Conservation (phyloP, 2,888 invertebrate species). For the Aphrophora alni region DNA sequence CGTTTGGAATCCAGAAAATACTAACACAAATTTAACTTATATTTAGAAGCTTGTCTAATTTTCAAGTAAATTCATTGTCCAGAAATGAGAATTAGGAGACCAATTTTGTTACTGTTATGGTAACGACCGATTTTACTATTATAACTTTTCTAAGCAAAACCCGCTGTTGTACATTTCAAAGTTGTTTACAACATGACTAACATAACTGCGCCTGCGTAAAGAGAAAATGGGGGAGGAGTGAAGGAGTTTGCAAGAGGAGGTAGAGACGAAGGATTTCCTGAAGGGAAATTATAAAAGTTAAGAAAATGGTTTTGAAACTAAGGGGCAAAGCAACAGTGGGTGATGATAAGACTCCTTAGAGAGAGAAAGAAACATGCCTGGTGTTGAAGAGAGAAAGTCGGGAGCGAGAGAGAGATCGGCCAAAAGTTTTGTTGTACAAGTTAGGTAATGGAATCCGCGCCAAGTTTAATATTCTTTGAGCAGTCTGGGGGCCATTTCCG, state of each 20-base stretch:
- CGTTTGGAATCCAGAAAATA: no score
- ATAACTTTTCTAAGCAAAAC: no score
- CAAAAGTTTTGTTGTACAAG: background rate
- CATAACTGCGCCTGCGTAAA: background rate
- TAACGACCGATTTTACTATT: no score
- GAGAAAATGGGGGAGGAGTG: background rate
- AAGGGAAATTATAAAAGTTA: conserved; percentile 9
- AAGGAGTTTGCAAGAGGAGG: background rate
- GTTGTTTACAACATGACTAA: no score
- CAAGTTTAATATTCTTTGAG: background rate
- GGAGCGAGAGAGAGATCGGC: background rate
- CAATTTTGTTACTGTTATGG: no score
- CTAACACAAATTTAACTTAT: no score
- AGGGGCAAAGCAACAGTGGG: conserved; percentile 7
- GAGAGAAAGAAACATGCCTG: background rate
- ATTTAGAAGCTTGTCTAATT: no score
- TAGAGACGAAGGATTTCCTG: background rate
- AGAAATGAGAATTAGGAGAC: no score
- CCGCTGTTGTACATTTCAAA: no score
- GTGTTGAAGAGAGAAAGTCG: background rate
- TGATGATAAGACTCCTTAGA: background rate
- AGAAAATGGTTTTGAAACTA: conserved; percentile 2
- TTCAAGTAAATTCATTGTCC: no score
- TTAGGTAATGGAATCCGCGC: background rate
- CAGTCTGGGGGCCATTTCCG: background rate